Percentiles rank a stretch among this genome's conserved stretches.
These are phyloP conservation scores for Hypomesus transpacificus DNA, from an alignment of 2,113 vertebrate species.

Conservation along the genomic window DNA sequence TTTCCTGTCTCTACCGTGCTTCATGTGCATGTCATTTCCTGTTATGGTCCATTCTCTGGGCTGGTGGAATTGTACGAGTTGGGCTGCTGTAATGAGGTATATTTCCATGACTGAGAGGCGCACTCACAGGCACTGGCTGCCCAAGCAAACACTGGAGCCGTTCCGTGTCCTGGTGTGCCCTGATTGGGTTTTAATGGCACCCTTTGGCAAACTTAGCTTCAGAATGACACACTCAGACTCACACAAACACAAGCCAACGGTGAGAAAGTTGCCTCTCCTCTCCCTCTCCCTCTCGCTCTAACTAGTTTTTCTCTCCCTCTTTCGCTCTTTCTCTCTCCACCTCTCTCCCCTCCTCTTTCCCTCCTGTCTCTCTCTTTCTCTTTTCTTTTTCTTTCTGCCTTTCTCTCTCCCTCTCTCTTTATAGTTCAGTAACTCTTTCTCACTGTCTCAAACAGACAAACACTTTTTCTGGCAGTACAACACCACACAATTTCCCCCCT, in stretches of 20 bases:
- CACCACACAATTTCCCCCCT: background rate
- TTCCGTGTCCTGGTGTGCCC: constrained; percentile 28
- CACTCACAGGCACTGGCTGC: constrained; percentile 22
- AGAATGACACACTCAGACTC: constrained; percentile 14
- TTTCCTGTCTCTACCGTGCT: too few relatives aligned
- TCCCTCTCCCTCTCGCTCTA: background rate
- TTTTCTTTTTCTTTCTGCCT: too few relatives aligned
- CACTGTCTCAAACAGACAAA: background rate
- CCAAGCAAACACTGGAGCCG: constrained; percentile 24
- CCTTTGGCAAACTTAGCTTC: constrained; percentile 33
- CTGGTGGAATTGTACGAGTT: background rate
- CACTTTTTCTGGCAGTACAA: background rate
- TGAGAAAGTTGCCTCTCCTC: too few relatives aligned
- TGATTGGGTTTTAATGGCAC: constrained; percentile 43
- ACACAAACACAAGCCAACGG: constrained; percentile 15
- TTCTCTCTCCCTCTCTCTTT: background rate
- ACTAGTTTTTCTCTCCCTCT: background rate
- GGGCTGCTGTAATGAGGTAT: constrained; percentile 28
- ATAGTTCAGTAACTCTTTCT: background rate
- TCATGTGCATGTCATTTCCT: too few relatives aligned
- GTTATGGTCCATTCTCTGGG: too few relatives aligned
- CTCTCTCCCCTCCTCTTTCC: too few relatives aligned
- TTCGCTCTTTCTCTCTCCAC: background rate
- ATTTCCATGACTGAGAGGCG: constrained; percentile 29
- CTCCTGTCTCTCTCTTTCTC: too few relatives aligned